Evolutionary conservation across 2,113 vertebrate species (phyloP).

Genomic region (Cryptotis parvus): DNA sequence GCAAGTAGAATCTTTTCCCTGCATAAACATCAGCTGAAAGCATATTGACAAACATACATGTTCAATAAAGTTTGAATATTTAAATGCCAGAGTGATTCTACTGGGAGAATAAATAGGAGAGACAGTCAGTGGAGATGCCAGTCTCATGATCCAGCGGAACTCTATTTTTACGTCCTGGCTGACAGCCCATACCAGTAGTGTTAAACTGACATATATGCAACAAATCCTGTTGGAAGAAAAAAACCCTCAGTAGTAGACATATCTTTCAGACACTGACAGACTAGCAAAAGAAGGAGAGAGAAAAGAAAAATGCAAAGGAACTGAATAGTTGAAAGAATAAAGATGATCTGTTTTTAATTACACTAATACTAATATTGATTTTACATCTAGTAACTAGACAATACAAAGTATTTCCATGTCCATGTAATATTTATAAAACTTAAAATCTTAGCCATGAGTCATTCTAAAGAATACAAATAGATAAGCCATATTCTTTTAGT

Average conservation of each 20-base stretch:
- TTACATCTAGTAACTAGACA: not conserved
- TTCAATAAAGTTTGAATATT: constrained; percentile 57
- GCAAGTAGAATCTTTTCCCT: constrained; percentile 59
- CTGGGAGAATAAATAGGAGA: constrained; percentile 47
- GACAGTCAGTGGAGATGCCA: constrained; percentile 32
- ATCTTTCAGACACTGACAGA: constrained; percentile 36
- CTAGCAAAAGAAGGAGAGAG: constrained; percentile 14
- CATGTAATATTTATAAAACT: constrained; percentile 52
- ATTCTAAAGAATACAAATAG: constrained; percentile 50
- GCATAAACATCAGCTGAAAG: constrained; percentile 67
- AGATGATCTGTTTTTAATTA: constrained; percentile 48
- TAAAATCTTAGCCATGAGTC: constrained; percentile 12
- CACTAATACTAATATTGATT: constrained; percentile 45
- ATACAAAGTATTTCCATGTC: constrained; percentile 14
- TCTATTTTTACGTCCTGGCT: constrained; percentile 67
- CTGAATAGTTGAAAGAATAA: constrained; percentile 53
- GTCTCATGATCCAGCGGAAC: constrained; percentile 32
- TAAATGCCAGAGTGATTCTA: constrained; percentile 55
- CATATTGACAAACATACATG: constrained; percentile 58
- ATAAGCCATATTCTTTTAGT: constrained; percentile 59
- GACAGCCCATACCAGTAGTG: constrained; percentile 46
- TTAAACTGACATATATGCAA: constrained; percentile 43
- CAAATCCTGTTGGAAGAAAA: constrained; percentile 40
- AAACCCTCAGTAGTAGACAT: constrained; percentile 48
- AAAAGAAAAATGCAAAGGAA: constrained; percentile 30